A percentile compares a stretch with the other conserved stretches of the same genome.
These are phyloP conservation scores for Polymixis lichenea DNA, from an alignment of 2,888 invertebrate genomes.

Conservation along the genomic window DNA sequence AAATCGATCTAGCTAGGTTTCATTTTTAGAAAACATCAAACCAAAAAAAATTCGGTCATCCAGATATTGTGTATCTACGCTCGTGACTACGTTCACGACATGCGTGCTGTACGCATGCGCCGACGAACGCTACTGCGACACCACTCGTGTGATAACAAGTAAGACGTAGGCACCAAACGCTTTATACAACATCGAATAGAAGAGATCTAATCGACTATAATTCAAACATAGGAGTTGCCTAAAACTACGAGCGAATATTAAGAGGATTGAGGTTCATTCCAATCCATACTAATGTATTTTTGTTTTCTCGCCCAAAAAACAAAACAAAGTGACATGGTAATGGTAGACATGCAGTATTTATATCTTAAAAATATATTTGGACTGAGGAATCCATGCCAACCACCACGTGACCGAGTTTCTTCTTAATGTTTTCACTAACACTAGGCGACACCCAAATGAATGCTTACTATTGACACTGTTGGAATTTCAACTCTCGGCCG, in stretches of 20 bases:
- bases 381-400: neutral
- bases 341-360: neutral
- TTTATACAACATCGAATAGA: conserved; percentile 21
- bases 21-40: too few relatives aligned
- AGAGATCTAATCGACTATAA: neutral
- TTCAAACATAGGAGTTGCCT: neutral
- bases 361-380: too few relatives aligned
- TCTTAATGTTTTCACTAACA: neutral
- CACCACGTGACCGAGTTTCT: neutral
- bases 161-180: neutral
- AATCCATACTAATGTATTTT: neutral
- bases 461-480: too few relatives aligned
- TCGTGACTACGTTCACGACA: neutral
- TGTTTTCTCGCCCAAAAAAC: neutral
- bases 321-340: neutral
- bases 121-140: neutral
- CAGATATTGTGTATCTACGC: too few relatives aligned
- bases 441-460: too few relatives aligned
- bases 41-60: too few relatives aligned
- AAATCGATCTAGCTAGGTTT: too few relatives aligned
- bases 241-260: neutral
- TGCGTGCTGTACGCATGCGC: neutral
- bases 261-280: neutral
- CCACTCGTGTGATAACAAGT: neutral
- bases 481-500: too few relatives aligned